Base-by-base conservation (phyloP, 64 coral and sea anemone species). In the Pocillopora damicornis region DNA sequence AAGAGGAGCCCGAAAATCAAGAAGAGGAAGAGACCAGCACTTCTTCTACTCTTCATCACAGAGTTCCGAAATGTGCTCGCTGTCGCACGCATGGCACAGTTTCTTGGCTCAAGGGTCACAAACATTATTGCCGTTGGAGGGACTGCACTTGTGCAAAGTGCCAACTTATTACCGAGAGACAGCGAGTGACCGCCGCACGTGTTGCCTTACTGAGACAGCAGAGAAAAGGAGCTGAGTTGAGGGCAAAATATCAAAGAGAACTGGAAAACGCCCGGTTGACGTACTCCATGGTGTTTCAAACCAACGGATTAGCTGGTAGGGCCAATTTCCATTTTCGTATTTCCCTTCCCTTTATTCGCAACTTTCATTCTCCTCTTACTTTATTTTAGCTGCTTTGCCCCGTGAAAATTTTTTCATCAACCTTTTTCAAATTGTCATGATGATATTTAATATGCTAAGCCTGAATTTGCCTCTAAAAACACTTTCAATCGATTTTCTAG, bases 81-180 rank as follows among this genome's bases (percentile, higher is more conserved):
- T 92, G 90, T 58, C 90, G 90, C 7, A 92, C 74, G 58, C 90
- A 92, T 80, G 90, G 90, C 61, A 87, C 90, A 30, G 83, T 92
- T 9, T 92, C 90, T 35, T 92, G 90, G 90, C 90, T 92, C 15
- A 92, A 92, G 61, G 90, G 90, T 61, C 90, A 92, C 62, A 92
- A 92, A 62, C 90, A 92, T 57, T 92, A 92, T 51, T 92, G 90
- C 64, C 75, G 90, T 13, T 92, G 90, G 90, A 76, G 90, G 13
- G 90, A 92, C 61, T 92, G 90, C 26, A 92, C 90, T 9, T 92
- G 90, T 22, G 37, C 90, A 37, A 92, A 92, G 57, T 92, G 90
- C 58, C 90, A 87, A 59, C 73, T 92, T 42, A 92, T 92, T 59
- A 87, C 90, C 14, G 90, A 92, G 63, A 67, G 90, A 60, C 90